phyloP scores from a whole-genome alignment of 2,797 vertebrate species.

The Cichlasoma orientale region DNA sequence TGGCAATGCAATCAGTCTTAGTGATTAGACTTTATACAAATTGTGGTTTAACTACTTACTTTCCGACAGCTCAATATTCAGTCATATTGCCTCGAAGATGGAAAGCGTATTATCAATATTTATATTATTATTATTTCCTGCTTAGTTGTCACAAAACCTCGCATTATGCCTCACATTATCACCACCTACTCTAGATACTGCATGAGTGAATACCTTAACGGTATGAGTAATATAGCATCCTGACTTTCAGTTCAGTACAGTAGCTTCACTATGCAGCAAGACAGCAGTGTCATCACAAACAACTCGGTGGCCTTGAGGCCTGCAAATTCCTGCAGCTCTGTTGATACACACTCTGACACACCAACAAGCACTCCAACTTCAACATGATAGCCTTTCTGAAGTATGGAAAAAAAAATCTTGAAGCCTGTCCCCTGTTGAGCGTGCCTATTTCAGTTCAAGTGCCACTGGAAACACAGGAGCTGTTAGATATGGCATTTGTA shows the following conservation, averaged over 20 bases:
- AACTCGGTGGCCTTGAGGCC: slow-evolving; percentile 34
- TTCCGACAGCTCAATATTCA: no score
- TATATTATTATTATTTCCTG: background rate
- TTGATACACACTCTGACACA: slow-evolving; percentile 47
- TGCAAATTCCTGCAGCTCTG: slow-evolving; percentile 48
- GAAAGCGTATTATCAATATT: background rate
- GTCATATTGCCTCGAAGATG: no score
- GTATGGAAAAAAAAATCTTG: slow-evolving; percentile 60
- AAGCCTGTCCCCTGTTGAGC: slow-evolving; percentile 71
- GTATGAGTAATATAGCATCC: background rate
- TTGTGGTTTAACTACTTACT: background rate
- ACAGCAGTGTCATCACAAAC: slow-evolving; percentile 34
- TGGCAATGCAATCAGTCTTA: no score
- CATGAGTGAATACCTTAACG: slow-evolving; percentile 20
- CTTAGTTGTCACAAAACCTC: background rate
- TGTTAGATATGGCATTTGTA: slow-evolving; percentile 74
- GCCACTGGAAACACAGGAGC: slow-evolving; percentile 75
- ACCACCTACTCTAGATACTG: background rate
- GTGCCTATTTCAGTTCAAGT: slow-evolving; percentile 77
- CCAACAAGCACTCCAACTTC: slow-evolving; percentile 57
- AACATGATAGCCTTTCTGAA: slow-evolving; percentile 65
- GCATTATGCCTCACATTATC: background rate
- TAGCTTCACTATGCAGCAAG: slow-evolving; percentile 14
- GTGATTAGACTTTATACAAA: no score
- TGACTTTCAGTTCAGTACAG: slow-evolving; percentile 35